A percentile compares a stretch with the other conserved stretches of the same genome.
Conservation (phyloP, 2,113 vertebrate genomes). For the Capreolus pygargus region DNA sequence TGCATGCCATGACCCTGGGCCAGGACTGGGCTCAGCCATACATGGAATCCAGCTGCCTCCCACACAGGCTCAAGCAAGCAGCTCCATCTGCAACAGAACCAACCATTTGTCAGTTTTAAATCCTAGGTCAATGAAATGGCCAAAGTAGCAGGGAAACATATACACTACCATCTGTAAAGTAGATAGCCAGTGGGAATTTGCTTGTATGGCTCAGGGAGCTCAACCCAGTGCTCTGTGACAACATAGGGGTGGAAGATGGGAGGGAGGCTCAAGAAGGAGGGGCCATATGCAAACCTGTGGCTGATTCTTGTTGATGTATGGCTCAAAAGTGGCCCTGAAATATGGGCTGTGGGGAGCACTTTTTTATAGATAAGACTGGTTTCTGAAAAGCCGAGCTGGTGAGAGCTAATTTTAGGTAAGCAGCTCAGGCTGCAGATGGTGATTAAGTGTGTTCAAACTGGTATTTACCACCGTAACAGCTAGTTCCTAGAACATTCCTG, state of each 20-base stretch:
- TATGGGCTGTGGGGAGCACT: conserved; percentile 54
- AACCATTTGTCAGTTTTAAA: neutral
- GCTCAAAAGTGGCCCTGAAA: conserved; percentile 54
- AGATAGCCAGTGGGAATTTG: neutral
- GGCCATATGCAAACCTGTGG: neutral
- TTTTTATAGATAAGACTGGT: conserved; percentile 72
- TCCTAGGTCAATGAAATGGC: neutral
- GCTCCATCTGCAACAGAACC: neutral
- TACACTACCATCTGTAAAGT: neutral
- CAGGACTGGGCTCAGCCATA: neutral
- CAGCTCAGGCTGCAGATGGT: conserved; percentile 75
- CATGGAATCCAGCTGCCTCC: neutral
- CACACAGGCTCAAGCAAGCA: neutral
- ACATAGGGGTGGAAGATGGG: neutral
- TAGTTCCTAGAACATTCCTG: conserved; percentile 75
- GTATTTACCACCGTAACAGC: conserved; percentile 77
- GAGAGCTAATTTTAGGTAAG: conserved; percentile 76
- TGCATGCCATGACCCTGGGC: neutral
- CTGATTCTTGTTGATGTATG: neutral
- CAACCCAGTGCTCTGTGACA: neutral
- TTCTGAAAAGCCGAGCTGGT: conserved; percentile 66
- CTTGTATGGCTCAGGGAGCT: neutral
- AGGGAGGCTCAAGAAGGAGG: neutral
- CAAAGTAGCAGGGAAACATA: neutral
- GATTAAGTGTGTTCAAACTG: conserved; percentile 79